These are phyloP conservation scores for Parnassius mnemosyne DNA, from an alignment of 2,888 invertebrate genomes.

Conservation along the genomic window DNA sequence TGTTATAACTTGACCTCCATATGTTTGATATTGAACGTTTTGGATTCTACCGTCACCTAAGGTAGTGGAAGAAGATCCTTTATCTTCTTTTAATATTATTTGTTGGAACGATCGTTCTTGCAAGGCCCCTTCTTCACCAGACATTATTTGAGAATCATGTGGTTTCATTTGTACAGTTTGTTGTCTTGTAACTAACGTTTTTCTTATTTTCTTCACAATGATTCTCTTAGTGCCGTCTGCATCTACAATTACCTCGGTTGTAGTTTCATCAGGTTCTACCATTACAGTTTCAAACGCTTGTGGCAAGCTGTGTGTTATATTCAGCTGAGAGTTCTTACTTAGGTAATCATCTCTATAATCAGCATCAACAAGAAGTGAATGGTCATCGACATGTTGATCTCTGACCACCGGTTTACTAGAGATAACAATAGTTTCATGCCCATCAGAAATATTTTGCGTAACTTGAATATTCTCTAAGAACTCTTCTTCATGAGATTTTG, in stretches of 20 bases:
- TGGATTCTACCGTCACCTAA: slow-evolving; percentile 82
- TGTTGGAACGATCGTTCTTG: slow-evolving; percentile 84
- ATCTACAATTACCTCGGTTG: slow-evolving; percentile 89
- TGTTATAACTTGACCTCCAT: slow-evolving; percentile 83
- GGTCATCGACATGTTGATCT: slow-evolving; percentile 73
- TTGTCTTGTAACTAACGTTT: slow-evolving; percentile 84
- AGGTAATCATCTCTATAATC: slow-evolving; percentile 82
- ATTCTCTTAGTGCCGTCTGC: slow-evolving; percentile 90
- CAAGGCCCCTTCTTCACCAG: slow-evolving; percentile 79
- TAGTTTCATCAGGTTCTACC: slow-evolving; percentile 90
- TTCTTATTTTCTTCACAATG: slow-evolving; percentile 86
- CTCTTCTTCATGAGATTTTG: slow-evolving; percentile 70
- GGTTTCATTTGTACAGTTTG: slow-evolving; percentile 83
- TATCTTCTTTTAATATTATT: slow-evolving; percentile 84
- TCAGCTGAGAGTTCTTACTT: slow-evolving; percentile 83
- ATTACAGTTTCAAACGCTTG: slow-evolving; percentile 90
- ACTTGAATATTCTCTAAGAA: slow-evolving; percentile 83
- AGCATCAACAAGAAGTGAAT: slow-evolving; percentile 86
- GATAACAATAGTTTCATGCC: slow-evolving; percentile 86
- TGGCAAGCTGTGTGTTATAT: slow-evolving; percentile 85
- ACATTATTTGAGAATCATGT: slow-evolving; percentile 76
- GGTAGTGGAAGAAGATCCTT: slow-evolving; percentile 79
- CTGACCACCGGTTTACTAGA: slow-evolving; percentile 82
- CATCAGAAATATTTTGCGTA: slow-evolving; percentile 82
- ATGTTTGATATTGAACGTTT: slow-evolving; percentile 82